Evolutionary conservation across 2,113 vertebrate genomes (phyloP), one percentile per base, ranked within the genome.

Genomic region (Nannobrachium achirus): DNA sequence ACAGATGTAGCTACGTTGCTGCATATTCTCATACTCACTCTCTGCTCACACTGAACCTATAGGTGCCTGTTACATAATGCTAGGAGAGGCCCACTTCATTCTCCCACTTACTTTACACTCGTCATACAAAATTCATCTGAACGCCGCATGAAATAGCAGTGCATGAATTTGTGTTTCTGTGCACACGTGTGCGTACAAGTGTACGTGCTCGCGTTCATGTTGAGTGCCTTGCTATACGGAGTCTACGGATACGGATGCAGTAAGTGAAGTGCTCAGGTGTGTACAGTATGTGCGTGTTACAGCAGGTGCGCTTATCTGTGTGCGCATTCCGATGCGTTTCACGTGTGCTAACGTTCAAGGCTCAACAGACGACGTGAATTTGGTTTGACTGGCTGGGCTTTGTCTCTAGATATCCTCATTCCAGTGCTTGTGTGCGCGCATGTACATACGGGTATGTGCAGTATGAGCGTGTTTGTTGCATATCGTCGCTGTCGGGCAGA

Each of bases 101-200:
- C 77, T 61, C 67, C 64, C 69, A 69, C 63, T 49, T 56, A 78
- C 58, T 63, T 13, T 49, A 14, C 48, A 14, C 63, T 62, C 41
- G 59, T 73, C 69, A 61, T 83, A 60, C 66, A 78, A 78, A 13
- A 71, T 81, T 82, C 44, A 78, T 45, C 10, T 59, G 40, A 66
- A 58, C 61, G 63, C 69, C 60, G 10, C 49, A 9, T 66, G 55
- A 20, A 13, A 52, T 59, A n/a, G 8, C 65, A 13, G 11, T 15
- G 42, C 1, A 20, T 16, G 18, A 19, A 10, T 50, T n/a, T 50
- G 50, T 11, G 52, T 19, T 40, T 65, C 20, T 25, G 16, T 40
- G 44, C 51, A 52, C 45, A 5, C 67, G 41, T 59, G 50, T 51
- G 40, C 13, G 9, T 6, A 44, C 2, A 56, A 6, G 10, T 49